phyloP scores from a whole-genome alignment of 2,113 vertebrate species.

The Callocephalon fimbriatum region DNA sequence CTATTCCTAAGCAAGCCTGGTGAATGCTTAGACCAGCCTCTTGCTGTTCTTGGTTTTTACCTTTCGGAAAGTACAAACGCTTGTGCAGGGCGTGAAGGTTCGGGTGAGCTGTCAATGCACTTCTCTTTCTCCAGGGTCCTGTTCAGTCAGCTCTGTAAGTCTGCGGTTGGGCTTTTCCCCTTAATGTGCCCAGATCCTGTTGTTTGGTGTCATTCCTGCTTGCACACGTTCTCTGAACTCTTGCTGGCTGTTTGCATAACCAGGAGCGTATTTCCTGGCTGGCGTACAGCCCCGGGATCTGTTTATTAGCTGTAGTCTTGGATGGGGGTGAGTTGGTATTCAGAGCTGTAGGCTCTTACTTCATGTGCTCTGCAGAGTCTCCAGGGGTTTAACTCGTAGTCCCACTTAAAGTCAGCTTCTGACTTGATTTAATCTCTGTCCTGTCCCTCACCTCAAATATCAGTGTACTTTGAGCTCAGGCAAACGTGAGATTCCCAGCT shows the following conservation, averaged over 20 bases:
- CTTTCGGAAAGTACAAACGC: background rate
- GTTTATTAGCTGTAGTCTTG: background rate
- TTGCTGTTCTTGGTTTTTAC: background rate
- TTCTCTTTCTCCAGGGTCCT: background rate
- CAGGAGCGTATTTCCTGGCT: slow-evolving; percentile 4
- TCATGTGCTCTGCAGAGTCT: background rate
- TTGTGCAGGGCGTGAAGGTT: background rate
- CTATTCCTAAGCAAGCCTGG: background rate
- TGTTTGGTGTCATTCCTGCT: slow-evolving; percentile 8
- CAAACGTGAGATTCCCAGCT: background rate
- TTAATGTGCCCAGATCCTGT: background rate
- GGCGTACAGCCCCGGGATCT: background rate
- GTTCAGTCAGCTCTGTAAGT: background rate
- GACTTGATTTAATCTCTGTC: background rate
- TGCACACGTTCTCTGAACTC: slow-evolving; percentile 16
- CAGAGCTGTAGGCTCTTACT: background rate
- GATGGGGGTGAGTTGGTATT: background rate
- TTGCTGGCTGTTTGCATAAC: slow-evolving; percentile 53
- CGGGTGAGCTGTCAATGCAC: background rate
- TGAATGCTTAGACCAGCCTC: background rate
- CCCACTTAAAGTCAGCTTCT: background rate
- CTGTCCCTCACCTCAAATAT: background rate
- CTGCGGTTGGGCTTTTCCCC: background rate
- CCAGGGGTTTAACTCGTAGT: background rate
- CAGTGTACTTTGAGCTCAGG: no score